A percentile compares a stretch with the other conserved stretches of the same genome.
Conservation (phyloP, 2,888 invertebrate genomes). For the Stramonita haemastoma region DNA sequence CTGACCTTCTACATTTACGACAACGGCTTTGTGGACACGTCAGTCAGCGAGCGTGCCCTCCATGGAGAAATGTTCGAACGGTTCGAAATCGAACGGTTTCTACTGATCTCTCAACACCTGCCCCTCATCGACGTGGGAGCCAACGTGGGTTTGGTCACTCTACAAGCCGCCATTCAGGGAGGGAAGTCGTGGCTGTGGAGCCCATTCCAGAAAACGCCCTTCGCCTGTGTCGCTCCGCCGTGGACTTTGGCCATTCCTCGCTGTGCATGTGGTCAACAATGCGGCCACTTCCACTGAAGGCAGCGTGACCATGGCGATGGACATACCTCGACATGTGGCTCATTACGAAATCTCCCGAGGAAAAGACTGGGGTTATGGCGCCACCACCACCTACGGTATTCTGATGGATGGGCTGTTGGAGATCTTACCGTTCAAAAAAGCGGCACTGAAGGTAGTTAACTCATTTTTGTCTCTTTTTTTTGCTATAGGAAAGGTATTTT, state of each 20-base stretch:
- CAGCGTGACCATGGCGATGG: constrained; percentile 24
- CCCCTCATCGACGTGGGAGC: constrained; percentile 30
- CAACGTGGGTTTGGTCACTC: constrained; percentile 26
- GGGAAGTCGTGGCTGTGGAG: constrained; percentile 28
- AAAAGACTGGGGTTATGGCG: not conserved
- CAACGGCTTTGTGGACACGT: not conserved
- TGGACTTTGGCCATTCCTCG: constrained; percentile 19
- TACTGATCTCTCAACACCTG: constrained; percentile 12
- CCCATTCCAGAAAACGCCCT: constrained; percentile 26
- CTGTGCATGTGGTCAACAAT: constrained; percentile 32
- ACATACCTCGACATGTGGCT: not conserved
- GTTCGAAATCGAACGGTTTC: constrained; percentile 27
- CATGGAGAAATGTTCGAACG: not conserved
- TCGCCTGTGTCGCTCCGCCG: constrained; percentile 25
- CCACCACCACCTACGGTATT: constrained; percentile 4
- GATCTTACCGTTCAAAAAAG: not conserved
- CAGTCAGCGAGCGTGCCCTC: not conserved
- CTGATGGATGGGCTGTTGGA: constrained; percentile 15
- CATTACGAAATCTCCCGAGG: not conserved
- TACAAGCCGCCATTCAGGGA: constrained; percentile 26
- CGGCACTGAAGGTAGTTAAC: constrained; percentile 10
- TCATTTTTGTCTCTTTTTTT: too few relatives aligned
- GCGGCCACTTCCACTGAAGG: constrained; percentile 12
- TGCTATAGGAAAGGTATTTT: too few relatives aligned
- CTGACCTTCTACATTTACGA: constrained; percentile 19